phyloP scores from a whole-genome alignment of 1,140 invertebrate genomes.

The Arctopsyche grandis region DNA sequence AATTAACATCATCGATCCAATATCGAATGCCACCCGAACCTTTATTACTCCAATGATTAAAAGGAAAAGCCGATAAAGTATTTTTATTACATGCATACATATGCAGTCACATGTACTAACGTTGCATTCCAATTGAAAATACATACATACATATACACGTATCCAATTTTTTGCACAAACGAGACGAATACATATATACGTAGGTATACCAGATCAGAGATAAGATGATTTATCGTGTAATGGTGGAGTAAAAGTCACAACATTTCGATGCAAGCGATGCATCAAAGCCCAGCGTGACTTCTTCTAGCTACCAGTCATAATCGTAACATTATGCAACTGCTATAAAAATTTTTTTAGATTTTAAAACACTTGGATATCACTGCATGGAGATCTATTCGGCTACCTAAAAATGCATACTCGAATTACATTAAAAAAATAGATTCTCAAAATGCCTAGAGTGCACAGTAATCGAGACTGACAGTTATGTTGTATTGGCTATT shows the following conservation, averaged over 20 bases:
- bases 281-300: conserved; percentile 30
- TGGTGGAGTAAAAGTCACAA: conserved; percentile 19
- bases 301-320: conserved; percentile 14
- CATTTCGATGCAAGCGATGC: not conserved
- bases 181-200: not conserved
- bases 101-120: not conserved
- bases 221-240: not conserved
- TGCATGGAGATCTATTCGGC: not conserved
- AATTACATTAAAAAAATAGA: not conserved
- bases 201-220: not conserved
- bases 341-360: not conserved
- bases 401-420: conserved; percentile 11
- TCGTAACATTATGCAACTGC: conserved; percentile 36
- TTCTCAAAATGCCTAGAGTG: not conserved
- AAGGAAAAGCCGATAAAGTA: conserved; percentile 5
- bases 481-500: not conserved
- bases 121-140: not conserved
- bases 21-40: not conserved
- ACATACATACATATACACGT: not conserved
- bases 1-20: conserved; percentile 20
- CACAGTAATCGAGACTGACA: conserved; percentile 1
- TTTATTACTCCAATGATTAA: not conserved
- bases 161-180: not conserved
- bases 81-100: not conserved
- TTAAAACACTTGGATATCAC: no score